These are phyloP conservation scores for Chorisops tibialis DNA, from an alignment of 2,888 invertebrate species.

Conservation along the genomic window DNA sequence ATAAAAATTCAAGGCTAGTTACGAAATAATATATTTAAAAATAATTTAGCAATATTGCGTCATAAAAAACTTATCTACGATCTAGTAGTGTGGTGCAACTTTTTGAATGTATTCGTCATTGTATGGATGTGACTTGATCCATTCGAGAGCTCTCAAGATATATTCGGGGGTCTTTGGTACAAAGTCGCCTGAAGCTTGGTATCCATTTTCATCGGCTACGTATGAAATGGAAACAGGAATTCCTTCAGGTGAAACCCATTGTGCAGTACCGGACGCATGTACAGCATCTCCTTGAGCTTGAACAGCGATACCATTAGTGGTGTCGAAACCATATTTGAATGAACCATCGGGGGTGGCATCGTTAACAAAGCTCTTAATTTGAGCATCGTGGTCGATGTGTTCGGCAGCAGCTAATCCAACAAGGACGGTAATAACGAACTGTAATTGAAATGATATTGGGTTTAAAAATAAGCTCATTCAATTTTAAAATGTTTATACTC, in stretches of 20 bases:
- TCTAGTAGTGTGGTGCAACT: no score
- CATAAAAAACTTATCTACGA: no score
- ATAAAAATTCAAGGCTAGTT: no score
- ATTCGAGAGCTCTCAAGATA: constrained; percentile 21
- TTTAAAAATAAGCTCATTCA: no score
- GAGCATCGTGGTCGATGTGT: constrained; percentile 25
- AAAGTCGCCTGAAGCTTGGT: constrained; percentile 15
- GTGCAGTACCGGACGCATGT: constrained; percentile 11
- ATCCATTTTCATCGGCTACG: constrained; percentile 23
- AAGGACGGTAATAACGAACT: constrained; percentile 12
- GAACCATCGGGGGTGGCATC: constrained; percentile 15
- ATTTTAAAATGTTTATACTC: neutral
- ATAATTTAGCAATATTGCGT: no score
- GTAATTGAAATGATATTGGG: neutral
- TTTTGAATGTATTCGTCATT: constrained; percentile 21
- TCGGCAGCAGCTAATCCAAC: constrained; percentile 23
- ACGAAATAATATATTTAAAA: no score
- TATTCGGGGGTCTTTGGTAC: constrained; percentile 24
- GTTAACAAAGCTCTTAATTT: constrained; percentile 15
- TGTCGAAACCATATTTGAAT: constrained; percentile 18
- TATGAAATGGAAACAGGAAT: constrained; percentile 14
- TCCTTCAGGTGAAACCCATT: constrained; percentile 55
- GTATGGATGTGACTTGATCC: constrained; percentile 22
- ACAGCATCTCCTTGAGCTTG: constrained; percentile 14
- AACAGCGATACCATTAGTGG: constrained; percentile 22